Conservation (phyloP, 2,797 vertebrate genomes). For the Okamejei kenojei region DNA sequence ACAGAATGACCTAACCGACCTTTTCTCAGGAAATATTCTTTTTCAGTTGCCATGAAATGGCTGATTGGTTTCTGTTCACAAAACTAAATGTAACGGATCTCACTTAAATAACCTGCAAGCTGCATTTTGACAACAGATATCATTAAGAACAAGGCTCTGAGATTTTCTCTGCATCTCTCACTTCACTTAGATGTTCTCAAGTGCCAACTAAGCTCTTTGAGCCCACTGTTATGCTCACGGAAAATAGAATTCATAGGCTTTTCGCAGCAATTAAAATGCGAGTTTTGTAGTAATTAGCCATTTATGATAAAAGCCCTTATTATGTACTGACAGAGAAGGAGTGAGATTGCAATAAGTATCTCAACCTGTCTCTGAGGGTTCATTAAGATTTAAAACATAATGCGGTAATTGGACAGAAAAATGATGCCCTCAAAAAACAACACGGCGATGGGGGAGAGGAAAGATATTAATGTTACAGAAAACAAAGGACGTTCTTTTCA, state of each 20-base stretch:
- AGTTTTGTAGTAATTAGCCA: constrained; percentile 59
- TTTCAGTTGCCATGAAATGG: not conserved
- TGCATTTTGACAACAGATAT: not conserved
- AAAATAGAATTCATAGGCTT: constrained; percentile 51
- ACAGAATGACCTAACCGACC: not conserved
- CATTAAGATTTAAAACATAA: constrained; percentile 47
- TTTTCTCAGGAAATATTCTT: constrained; percentile 9
- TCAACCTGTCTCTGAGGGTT: constrained; percentile 46
- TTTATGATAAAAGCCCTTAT: constrained; percentile 50
- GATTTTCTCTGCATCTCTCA: constrained; percentile 4
- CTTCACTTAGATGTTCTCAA: not conserved
- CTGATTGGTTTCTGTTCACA: not conserved
- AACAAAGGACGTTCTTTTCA: not conserved
- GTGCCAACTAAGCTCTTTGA: constrained; percentile 23
- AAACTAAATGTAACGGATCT: not conserved
- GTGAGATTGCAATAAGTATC: constrained; percentile 46
- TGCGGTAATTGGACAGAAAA: constrained; percentile 50
- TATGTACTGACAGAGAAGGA: constrained; percentile 42
- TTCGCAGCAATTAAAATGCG: constrained; percentile 54
- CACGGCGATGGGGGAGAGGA: constrained; percentile 40
- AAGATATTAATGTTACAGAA: constrained; percentile 38
- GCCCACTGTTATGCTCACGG: constrained; percentile 42
- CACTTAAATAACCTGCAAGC: constrained; percentile 16
- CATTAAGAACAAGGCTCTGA: not conserved
- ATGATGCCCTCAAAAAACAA: constrained; percentile 34